phyloP scores from a whole-genome alignment of 2,797 vertebrate genomes.

The Mus spretus region DNA sequence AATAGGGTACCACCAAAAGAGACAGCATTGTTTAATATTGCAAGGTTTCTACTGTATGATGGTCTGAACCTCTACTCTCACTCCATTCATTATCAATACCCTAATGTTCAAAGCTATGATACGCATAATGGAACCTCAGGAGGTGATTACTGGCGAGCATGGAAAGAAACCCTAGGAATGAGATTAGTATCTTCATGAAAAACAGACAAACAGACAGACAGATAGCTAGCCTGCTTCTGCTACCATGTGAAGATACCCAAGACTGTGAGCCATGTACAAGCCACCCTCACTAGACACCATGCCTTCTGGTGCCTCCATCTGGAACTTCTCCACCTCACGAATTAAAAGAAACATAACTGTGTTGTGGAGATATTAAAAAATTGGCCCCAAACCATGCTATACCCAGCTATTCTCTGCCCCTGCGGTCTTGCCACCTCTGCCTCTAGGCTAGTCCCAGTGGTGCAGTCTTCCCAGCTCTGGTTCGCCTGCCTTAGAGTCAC shows the following conservation, averaged over 20 bases:
- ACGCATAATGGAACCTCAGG: not conserved
- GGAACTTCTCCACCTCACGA: not conserved
- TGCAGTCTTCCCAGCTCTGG: no score
- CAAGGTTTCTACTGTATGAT: not conserved
- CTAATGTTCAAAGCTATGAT: not conserved
- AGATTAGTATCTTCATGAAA: not conserved
- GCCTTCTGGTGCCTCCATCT: not conserved
- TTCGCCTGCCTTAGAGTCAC: no score
- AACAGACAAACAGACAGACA: not conserved
- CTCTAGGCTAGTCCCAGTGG: no score
- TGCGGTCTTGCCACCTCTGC: no score
- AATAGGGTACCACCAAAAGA: not conserved
- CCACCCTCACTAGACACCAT: not conserved
- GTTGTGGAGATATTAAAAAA: no score
- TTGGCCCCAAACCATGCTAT: no score
- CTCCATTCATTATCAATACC: not conserved
- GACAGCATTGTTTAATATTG: not conserved
- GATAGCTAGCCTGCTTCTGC: not conserved
- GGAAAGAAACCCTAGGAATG: not conserved
- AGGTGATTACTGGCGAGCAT: not conserved
- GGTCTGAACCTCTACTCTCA: not conserved
- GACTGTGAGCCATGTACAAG: not conserved
- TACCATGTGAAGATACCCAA: no score
- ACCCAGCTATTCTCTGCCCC: no score
- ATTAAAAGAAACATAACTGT: not conserved